These are phyloP conservation scores for Drepana arcuata DNA, from an alignment of 1,140 invertebrate genomes.

Conservation along the genomic window DNA sequence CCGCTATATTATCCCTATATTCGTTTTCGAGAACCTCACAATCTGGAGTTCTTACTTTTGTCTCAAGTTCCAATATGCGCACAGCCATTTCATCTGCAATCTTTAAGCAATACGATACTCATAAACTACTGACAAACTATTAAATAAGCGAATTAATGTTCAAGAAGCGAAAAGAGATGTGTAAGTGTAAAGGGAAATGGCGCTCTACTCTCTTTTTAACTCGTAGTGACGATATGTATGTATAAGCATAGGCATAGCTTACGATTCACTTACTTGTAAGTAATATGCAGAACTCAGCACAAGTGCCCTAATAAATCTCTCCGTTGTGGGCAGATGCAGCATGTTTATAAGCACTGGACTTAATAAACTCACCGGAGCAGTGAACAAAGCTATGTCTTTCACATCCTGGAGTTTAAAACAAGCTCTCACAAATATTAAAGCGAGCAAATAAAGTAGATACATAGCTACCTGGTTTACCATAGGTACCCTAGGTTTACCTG, in stretches of 20 bases:
- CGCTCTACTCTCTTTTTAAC: too few relatives aligned
- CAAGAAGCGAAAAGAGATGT: too few relatives aligned
- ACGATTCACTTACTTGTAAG: constrained; percentile 70
- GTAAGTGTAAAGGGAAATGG: too few relatives aligned
- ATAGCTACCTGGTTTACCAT: too few relatives aligned
- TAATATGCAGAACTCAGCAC: constrained; percentile 77
- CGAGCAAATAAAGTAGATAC: too few relatives aligned
- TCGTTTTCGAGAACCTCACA: constrained; percentile 69
- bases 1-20: constrained; percentile 72
- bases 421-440: too few relatives aligned
- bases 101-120: constrained; percentile 40
- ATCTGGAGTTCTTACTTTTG: constrained; percentile 73
- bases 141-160: too few relatives aligned
- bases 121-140: too few relatives aligned
- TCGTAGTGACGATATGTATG: too few relatives aligned
- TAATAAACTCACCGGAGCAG: constrained; percentile 67
- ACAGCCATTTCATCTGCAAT: constrained; percentile 70
- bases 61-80: constrained; percentile 69
- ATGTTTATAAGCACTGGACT: constrained; percentile 73
- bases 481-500: too few relatives aligned
- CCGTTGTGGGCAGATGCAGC: constrained; percentile 73
- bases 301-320: constrained; percentile 75
- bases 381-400: constrained; percentile 76
- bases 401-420: constrained; percentile 62
- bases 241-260: too few relatives aligned